These are phyloP conservation scores for Pinna nobilis DNA, from an alignment of 1,140 invertebrate species.

Conservation along the genomic window DNA sequence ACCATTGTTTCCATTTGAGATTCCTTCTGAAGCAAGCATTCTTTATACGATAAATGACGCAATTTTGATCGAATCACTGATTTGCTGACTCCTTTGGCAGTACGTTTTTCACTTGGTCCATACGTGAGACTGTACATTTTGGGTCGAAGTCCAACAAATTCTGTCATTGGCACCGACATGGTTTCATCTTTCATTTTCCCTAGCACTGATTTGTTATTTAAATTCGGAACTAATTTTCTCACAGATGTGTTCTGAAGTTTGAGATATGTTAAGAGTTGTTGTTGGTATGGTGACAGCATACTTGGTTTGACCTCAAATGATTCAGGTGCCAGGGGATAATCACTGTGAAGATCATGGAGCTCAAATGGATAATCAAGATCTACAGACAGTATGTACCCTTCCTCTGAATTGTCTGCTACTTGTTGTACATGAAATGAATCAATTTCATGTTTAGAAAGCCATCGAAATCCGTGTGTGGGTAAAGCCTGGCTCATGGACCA, in stretches of 20 bases:
- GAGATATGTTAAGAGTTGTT: not conserved
- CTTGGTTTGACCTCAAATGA: conserved; percentile 5
- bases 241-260: not conserved
- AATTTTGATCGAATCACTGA: conserved; percentile 16
- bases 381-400: conserved; percentile 34
- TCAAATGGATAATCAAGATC: conserved; percentile 33
- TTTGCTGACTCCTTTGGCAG: conserved; percentile 28
- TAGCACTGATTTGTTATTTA: conserved; percentile 4
- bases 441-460: conserved; percentile 2
- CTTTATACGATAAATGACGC: conserved; percentile 15
- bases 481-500: conserved; percentile 13
- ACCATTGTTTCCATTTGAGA: conserved; percentile 19
- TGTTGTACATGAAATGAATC: conserved; percentile 23
- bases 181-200: conserved; percentile 31
- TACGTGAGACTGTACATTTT: conserved; percentile 24
- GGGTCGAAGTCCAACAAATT: conserved; percentile 2
- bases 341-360: conserved; percentile 26
- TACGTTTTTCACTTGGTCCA: conserved; percentile 11
- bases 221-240: conserved; percentile 47
- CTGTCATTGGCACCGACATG: not conserved
- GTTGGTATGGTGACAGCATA: conserved; percentile 16
- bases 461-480: conserved; percentile 12
- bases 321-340: conserved; percentile 14
- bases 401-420: conserved; percentile 66
- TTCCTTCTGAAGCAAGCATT: conserved; percentile 13